These are phyloP conservation scores for Siniperca undulata DNA, from an alignment of 2,797 vertebrate genomes.

Conservation along the genomic window DNA sequence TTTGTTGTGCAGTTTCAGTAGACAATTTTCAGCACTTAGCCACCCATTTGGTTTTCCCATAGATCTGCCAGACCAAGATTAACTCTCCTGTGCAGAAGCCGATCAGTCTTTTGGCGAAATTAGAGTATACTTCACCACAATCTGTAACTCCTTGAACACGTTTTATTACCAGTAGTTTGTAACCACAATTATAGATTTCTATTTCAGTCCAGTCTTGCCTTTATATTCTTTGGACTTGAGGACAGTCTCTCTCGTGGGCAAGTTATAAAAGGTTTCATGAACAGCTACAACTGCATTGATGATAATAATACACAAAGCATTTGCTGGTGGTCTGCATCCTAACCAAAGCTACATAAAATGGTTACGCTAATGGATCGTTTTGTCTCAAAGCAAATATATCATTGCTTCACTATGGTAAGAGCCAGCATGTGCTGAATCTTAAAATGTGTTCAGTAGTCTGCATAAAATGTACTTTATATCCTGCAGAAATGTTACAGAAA, in stretches of 20 bases:
- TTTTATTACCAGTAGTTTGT: slow-evolving; percentile 55
- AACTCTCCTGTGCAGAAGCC: slow-evolving; percentile 34
- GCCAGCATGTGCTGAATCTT: slow-evolving; percentile 12
- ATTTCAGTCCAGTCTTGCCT: slow-evolving; percentile 47
- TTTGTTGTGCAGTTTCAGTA: slow-evolving; percentile 16
- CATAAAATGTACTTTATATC: neutral
- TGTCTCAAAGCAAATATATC: slow-evolving; percentile 54
- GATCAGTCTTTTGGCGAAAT: slow-evolving; percentile 51
- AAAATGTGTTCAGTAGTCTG: slow-evolving; percentile 10
- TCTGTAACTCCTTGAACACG: slow-evolving; percentile 41
- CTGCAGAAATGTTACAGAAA: neutral
- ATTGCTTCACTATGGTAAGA: slow-evolving; percentile 19
- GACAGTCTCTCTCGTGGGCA: slow-evolving; percentile 30
- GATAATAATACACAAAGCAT: slow-evolving; percentile 53
- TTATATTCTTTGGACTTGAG: slow-evolving; percentile 59
- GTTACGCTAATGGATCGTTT: slow-evolving; percentile 42
- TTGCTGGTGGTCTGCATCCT: slow-evolving; percentile 50
- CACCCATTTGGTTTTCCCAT: slow-evolving; percentile 65
- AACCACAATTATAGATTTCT: slow-evolving; percentile 53
- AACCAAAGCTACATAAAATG: slow-evolving; percentile 52
- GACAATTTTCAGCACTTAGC: slow-evolving; percentile 57
- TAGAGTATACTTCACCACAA: slow-evolving; percentile 60
- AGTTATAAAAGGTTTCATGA: slow-evolving; percentile 51
- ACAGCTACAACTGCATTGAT: slow-evolving; percentile 36
- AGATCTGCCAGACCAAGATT: slow-evolving; percentile 48